Evolutionary conservation across 1,140 invertebrate genomes (phyloP).

Genomic region (Teleopsis dalmanni): DNA sequence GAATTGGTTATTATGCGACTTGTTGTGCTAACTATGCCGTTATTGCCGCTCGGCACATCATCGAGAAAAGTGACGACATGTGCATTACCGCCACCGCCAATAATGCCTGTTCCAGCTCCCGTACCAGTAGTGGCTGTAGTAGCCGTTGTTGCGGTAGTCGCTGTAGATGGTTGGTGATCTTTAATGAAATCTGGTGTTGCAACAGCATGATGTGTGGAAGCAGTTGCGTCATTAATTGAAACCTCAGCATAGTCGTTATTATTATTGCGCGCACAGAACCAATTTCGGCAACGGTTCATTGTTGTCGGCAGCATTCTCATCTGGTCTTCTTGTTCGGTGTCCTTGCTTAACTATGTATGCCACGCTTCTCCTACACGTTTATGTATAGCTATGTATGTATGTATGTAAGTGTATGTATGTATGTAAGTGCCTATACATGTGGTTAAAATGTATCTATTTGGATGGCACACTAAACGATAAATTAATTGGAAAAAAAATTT

Average conservation of each 20-base stretch:
- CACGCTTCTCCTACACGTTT: no score
- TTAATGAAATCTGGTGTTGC: background rate
- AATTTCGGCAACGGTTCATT: constrained; percentile 48
- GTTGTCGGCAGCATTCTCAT: no score
- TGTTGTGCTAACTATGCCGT: constrained; percentile 28
- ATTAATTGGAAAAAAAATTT: no score
- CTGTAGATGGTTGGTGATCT: background rate
- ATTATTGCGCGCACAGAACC: constrained; percentile 49
- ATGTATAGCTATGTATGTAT: no score
- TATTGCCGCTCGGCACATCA: constrained; percentile 31
- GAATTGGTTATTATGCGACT: constrained; percentile 37
- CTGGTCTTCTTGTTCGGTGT: no score
- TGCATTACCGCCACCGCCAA: background rate
- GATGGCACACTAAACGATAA: no score
- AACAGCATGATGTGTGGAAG: background rate
- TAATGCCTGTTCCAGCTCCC: background rate
- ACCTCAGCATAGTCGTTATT: constrained; percentile 42
- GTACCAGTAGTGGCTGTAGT: background rate
- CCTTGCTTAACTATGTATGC: no score
- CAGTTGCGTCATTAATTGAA: constrained; percentile 6
- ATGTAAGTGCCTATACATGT: no score
- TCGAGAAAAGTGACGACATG: constrained; percentile 42
- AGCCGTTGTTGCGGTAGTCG: background rate
- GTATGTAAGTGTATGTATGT: no score
- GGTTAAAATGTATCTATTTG: no score